phyloP scores from a whole-genome alignment of 2,888 invertebrate genomes.

The Protodeltote pygarga region DNA sequence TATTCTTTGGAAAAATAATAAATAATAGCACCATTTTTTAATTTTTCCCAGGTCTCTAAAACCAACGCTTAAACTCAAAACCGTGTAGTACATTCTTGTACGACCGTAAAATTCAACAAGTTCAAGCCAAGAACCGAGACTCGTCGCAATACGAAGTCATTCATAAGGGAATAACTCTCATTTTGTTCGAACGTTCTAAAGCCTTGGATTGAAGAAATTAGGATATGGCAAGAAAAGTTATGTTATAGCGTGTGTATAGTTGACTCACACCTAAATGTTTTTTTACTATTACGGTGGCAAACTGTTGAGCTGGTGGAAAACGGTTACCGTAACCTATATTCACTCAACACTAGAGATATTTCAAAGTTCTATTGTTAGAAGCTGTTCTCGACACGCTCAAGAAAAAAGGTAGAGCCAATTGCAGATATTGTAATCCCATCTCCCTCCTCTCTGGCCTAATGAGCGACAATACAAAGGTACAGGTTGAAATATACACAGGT shows the following conservation, averaged over 20 bases:
- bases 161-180: conserved; percentile 24
- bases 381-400: too few species aligned
- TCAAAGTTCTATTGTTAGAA: too few species aligned
- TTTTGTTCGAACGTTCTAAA: conserved; percentile 6
- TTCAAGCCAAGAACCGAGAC: background rate
- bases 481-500: too few species aligned
- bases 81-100: background rate
- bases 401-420: too few species aligned
- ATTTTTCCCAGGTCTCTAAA: background rate
- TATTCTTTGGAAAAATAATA: background rate
- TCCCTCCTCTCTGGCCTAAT: too few species aligned
- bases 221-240: background rate
- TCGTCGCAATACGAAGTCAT: conserved; percentile 3
- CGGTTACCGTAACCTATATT: too few species aligned
- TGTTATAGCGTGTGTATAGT: too few species aligned
- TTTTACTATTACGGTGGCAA: too few species aligned
- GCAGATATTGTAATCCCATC: too few species aligned
- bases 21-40: background rate
- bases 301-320: background rate
- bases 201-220: background rate
- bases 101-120: conserved; percentile 13
- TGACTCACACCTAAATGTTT: too few species aligned
- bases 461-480: too few species aligned
- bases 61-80: background rate
- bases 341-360: too few species aligned